Conservation (phyloP, 2,888 invertebrate genomes). For the Tachina fera region DNA sequence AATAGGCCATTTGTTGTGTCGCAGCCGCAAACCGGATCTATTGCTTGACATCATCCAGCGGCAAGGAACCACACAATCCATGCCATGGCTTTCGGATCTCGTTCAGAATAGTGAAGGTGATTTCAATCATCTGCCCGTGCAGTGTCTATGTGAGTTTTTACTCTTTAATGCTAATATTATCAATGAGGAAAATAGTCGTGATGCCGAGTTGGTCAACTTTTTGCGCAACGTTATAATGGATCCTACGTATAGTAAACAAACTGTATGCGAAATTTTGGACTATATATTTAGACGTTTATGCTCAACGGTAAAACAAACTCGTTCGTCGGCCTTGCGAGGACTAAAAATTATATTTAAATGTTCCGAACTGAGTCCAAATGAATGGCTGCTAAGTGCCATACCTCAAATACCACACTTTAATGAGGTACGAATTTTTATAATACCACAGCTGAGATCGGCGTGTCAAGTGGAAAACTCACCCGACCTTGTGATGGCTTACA, state of each 20-base stretch:
- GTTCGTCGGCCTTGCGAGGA: slow-evolving; percentile 89
- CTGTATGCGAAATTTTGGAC: slow-evolving; percentile 91
- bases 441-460: slow-evolving; percentile 90
- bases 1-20: slow-evolving; percentile 94
- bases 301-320: slow-evolving; percentile 90
- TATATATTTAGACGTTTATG: slow-evolving; percentile 94
- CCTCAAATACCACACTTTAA: slow-evolving; percentile 91
- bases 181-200: slow-evolving; percentile 87
- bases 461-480: slow-evolving; percentile 96
- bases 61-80: slow-evolving; percentile 94
- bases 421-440: slow-evolving; percentile 87
- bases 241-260: slow-evolving; percentile 84
- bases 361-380: slow-evolving; percentile 82
- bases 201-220: slow-evolving; percentile 87
- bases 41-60: slow-evolving; percentile 95
- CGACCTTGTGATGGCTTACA: slow-evolving; percentile 88
- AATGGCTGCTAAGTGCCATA: slow-evolving; percentile 86
- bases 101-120: slow-evolving; percentile 93
- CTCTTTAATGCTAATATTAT: slow-evolving; percentile 88
- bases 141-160: slow-evolving; percentile 97
- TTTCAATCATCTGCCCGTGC: slow-evolving; percentile 94
- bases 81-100: slow-evolving; percentile 98
- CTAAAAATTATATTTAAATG: slow-evolving; percentile 87
- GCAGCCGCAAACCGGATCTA: slow-evolving; percentile 95
- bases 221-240: slow-evolving; percentile 84